phyloP scores from a whole-genome alignment of 1,140 invertebrate genomes.

The Gonioctena quinquepunctata region DNA sequence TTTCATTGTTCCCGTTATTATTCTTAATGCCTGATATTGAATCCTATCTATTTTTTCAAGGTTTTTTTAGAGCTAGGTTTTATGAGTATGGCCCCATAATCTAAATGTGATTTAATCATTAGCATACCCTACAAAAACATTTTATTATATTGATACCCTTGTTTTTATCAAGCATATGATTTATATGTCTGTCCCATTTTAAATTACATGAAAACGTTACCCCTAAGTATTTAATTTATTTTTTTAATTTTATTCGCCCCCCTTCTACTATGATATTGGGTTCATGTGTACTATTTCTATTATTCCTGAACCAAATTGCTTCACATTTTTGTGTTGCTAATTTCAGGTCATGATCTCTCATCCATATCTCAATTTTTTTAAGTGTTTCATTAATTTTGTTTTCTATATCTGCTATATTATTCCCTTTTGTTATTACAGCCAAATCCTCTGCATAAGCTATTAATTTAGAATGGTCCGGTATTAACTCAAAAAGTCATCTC shows the following conservation, averaged over 20 bases:
- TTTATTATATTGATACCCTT: conserved; percentile 16
- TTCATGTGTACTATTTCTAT: neutral
- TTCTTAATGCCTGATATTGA: neutral
- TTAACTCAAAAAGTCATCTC: neutral
- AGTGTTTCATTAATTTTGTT: neutral
- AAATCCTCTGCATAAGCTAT: conserved; percentile 30
- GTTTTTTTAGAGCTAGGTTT: neutral
- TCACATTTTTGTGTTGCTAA: conserved; percentile 1
- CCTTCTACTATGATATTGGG: neutral
- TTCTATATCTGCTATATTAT: no score
- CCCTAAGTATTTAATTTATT: conserved; percentile 15
- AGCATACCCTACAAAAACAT: conserved; percentile 9
- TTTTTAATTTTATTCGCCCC: neutral
- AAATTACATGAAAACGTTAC: neutral
- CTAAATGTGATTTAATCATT: neutral
- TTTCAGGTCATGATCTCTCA: neutral
- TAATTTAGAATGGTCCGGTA: neutral
- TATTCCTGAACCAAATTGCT: neutral
- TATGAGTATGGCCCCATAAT: neutral
- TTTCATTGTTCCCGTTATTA: conserved; percentile 4
- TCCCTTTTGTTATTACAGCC: conserved; percentile 10
- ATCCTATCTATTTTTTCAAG: neutral
- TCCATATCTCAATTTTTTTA: neutral
- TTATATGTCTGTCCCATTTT: conserved; percentile 14
- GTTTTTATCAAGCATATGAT: neutral